A percentile compares a stretch with the other conserved stretches of the same genome.
Conservation (phyloP, 2,113 vertebrate species). For the Chelonoidis abingdonii region DNA sequence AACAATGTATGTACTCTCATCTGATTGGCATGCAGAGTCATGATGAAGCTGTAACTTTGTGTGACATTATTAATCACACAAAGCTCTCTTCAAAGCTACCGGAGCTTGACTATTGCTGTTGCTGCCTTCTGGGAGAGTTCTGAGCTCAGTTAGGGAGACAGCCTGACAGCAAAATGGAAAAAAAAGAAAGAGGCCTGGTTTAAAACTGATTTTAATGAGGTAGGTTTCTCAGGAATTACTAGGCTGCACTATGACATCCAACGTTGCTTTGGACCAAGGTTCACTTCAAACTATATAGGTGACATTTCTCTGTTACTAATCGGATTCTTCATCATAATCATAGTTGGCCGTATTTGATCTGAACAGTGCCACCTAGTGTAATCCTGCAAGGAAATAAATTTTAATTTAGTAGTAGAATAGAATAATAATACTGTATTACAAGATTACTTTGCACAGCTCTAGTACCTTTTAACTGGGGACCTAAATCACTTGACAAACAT, state of each 20-base stretch:
- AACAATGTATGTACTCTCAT: background rate
- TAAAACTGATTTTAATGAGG: constrained; percentile 40
- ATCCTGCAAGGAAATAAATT: rapidly evolving
- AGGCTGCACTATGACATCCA: background rate
- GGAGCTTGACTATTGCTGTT: constrained; percentile 19
- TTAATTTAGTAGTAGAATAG: background rate
- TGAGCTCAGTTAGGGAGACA: constrained; percentile 17
- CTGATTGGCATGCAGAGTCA: background rate
- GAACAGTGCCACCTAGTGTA: constrained; percentile 35
- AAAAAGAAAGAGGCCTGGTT: background rate
- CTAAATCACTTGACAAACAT: background rate
- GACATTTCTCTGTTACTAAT: constrained; percentile 18
- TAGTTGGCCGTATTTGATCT: background rate
- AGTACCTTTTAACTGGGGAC: rapidly evolving
- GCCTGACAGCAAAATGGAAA: background rate
- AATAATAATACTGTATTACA: background rate
- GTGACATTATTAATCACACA: constrained; percentile 37
- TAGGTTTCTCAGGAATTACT: background rate
- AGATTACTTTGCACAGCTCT: background rate
- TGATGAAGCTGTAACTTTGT: constrained; percentile 1
- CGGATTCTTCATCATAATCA: background rate
- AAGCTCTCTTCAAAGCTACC: constrained; percentile 43
- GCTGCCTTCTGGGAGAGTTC: background rate
- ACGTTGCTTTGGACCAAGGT: constrained; percentile 30
- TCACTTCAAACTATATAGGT: background rate